phyloP scores from a whole-genome alignment of 2,113 vertebrate genomes.

The Anguilla rostrata region DNA sequence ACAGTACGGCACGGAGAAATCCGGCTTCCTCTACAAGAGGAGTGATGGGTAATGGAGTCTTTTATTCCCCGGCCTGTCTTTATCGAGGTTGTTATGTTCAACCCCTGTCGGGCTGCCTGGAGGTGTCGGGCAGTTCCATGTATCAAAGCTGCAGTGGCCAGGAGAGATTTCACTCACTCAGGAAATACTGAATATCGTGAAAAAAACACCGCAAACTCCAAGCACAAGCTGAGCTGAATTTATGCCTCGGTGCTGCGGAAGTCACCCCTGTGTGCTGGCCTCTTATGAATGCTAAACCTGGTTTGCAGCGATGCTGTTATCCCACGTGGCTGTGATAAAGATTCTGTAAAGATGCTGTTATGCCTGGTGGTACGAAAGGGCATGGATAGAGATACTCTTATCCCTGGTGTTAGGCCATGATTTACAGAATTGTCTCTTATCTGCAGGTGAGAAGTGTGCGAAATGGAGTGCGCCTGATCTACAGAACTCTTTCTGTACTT shows the following conservation, averaged over 20 bases:
- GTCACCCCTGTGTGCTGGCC: neutral
- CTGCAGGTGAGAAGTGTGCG: too few species aligned
- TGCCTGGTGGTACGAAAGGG: neutral
- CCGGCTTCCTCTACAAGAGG: constrained; percentile 67
- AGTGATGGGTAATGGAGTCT: constrained; percentile 61
- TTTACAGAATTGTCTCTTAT: too few species aligned
- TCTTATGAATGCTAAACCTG: neutral
- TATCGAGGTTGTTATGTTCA: neutral
- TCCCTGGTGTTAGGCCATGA: neutral
- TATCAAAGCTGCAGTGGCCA: neutral
- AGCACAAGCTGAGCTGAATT: neutral
- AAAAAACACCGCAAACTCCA: neutral
- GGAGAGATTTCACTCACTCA: too few species aligned
- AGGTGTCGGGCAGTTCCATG: neutral
- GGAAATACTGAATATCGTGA: too few species aligned
- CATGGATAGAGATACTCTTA: neutral
- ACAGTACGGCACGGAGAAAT: constrained; percentile 65
- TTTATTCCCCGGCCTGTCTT: neutral
- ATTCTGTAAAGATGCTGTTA: neutral
- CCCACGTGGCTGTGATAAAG: too few species aligned
- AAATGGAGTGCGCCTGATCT: too few species aligned
- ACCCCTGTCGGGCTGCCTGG: neutral
- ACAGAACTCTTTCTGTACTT: too few species aligned
- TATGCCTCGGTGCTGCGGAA: neutral
- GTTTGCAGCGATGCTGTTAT: neutral